Conservation (phyloP, 2,113 vertebrate genomes). For the Pomatostomus ruficeps region DNA sequence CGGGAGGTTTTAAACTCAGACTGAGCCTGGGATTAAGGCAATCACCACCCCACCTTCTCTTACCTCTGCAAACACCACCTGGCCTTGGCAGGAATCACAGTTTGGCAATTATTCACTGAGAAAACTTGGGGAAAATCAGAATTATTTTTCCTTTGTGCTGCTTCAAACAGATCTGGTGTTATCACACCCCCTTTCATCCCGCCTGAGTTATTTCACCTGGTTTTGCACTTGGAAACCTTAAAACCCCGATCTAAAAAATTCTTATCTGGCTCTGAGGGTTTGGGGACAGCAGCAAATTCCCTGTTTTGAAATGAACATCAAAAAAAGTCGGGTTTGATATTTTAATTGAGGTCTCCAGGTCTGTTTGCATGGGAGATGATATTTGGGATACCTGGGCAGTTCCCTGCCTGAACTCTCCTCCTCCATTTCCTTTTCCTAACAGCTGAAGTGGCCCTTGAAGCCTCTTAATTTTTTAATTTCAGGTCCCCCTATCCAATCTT, state of each 20-base stretch:
- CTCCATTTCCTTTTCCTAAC: background rate
- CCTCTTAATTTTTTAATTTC: background rate
- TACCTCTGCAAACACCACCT: background rate
- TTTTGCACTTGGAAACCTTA: background rate
- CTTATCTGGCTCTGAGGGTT: background rate
- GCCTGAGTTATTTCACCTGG: background rate
- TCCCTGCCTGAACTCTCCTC: background rate
- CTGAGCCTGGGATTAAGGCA: background rate
- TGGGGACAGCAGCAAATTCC: background rate
- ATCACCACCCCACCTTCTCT: background rate
- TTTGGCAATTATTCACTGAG: background rate
- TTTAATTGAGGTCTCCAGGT: background rate
- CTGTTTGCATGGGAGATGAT: background rate
- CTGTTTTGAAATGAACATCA: background rate
- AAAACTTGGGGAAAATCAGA: background rate
- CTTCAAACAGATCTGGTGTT: rapidly evolving
- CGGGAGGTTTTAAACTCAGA: background rate
- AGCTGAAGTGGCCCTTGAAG: background rate
- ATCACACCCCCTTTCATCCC: background rate
- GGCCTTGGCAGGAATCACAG: background rate
- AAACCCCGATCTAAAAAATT: background rate
- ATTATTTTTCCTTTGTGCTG: background rate
- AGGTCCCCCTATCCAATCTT: background rate
- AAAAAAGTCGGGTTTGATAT: background rate
- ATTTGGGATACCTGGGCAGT: background rate